phyloP scores from a whole-genome alignment of 2,113 vertebrate species.

The Elaphurus davidianus region DNA sequence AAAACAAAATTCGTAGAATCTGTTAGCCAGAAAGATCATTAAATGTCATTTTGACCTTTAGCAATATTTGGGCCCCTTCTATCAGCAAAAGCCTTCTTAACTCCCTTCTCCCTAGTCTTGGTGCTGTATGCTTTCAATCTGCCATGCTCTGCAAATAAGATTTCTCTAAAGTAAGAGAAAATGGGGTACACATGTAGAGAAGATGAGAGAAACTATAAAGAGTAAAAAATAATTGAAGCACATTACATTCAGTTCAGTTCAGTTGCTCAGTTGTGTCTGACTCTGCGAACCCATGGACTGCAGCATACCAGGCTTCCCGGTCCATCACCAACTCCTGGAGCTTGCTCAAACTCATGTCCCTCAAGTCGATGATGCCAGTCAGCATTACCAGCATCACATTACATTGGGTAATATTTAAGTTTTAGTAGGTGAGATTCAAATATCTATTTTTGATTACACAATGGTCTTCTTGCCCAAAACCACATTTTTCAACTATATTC shows the following conservation, averaged over 20 bases:
- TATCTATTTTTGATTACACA: background rate
- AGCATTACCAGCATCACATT: background rate
- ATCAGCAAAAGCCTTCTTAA: background rate
- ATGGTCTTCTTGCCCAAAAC: background rate
- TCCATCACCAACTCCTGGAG: background rate
- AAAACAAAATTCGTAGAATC: background rate
- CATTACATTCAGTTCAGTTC: background rate
- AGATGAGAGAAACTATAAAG: background rate
- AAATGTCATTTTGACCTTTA: background rate
- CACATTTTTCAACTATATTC: background rate
- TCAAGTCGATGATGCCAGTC: background rate
- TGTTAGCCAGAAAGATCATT: background rate
- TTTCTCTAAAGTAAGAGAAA: background rate
- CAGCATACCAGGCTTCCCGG: background rate
- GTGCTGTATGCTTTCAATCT: background rate
- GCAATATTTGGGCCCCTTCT: background rate
- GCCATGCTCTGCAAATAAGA: background rate
- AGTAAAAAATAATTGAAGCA: background rate
- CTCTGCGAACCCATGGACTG: background rate
- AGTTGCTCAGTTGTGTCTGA: background rate
- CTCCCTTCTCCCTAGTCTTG: accelerated
- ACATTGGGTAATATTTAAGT: accelerated
- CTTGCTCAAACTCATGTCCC: background rate
- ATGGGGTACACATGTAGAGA: background rate
- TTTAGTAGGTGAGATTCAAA: background rate